Evolutionary conservation across 2,113 vertebrate genomes (phyloP), one percentile per base, ranked within the genome.

Genomic region (Bufo gargarizans): DNA sequence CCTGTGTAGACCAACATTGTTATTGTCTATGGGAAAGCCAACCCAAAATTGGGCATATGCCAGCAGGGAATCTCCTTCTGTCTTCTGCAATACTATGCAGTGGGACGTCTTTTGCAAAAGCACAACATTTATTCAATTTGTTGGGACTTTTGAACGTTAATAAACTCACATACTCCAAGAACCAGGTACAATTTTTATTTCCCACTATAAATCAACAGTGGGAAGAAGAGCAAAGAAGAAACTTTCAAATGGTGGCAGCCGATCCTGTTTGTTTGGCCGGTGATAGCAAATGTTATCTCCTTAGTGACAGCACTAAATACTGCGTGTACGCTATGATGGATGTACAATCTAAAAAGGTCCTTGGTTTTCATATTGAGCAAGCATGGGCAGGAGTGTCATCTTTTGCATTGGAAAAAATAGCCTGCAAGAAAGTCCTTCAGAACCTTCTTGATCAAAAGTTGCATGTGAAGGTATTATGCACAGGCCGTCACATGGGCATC

Each of bases 21-120:
- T 76, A 76, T 50, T 76, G 72, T 76, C 43, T 76, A 50, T 76
- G 72, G 72, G 45, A 76, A 50, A 76, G 72, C 47, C 72, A 76
- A 50, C 72, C 72, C 17, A 76, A 76, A 76, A 49, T 76, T 20
- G 72, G 72, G 17, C 47, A 50, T 20, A 50, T 76, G 72, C 72
- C 72, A 20, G 72, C 50, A 76, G 72, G 72, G 20, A 76, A 76
- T 50, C 72, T 76, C 4, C 72, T 76, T 11, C 47, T 76, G 17
- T 76, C 72, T 50, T 76, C 72, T 76, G 72, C 72, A 50, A 20
- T 76, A 50, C 19, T 76, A 3, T 76, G 45, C 17, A 76, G 72
- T 16, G 72, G 72, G 1, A 50, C 72, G 10, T 76, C 72, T 20
- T 76, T 76, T 49, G 17, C 50, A 9, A 76, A 76, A 5, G 20